Conservation (phyloP, 2,113 vertebrate genomes). For the Aviceda subcristata region DNA sequence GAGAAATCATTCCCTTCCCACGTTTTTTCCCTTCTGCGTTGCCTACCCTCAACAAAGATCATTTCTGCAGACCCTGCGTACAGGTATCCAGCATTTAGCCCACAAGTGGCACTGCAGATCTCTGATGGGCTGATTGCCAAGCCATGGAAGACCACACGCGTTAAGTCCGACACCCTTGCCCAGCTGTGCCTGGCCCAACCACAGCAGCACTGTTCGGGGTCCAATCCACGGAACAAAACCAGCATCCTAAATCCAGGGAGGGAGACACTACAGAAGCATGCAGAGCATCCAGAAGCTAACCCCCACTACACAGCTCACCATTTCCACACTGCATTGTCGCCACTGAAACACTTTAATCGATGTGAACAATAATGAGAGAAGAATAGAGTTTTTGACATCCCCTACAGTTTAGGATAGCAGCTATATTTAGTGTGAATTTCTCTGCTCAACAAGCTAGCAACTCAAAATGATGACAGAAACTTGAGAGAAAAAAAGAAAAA, state of each 20-base stretch:
- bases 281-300: background rate
- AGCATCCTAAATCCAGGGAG: background rate
- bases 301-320: background rate
- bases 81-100: background rate
- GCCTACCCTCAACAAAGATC: background rate
- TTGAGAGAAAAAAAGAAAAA: background rate
- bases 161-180: background rate
- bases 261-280: background rate
- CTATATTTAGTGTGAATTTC: slow-evolving; percentile 46
- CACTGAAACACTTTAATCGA: background rate
- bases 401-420: slow-evolving; percentile 46
- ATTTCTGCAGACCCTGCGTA: background rate
- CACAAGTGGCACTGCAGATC: background rate
- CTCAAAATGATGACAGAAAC: background rate
- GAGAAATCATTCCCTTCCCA: background rate
- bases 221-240: background rate
- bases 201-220: background rate
- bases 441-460: background rate
- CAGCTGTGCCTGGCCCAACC: background rate
- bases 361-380: background rate
- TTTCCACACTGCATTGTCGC: background rate
- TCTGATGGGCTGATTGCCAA: background rate
- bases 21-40: background rate
- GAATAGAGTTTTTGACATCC: background rate
- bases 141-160: background rate